phyloP scores from a whole-genome alignment of 2,113 vertebrate genomes.

The Struthio camelus region DNA sequence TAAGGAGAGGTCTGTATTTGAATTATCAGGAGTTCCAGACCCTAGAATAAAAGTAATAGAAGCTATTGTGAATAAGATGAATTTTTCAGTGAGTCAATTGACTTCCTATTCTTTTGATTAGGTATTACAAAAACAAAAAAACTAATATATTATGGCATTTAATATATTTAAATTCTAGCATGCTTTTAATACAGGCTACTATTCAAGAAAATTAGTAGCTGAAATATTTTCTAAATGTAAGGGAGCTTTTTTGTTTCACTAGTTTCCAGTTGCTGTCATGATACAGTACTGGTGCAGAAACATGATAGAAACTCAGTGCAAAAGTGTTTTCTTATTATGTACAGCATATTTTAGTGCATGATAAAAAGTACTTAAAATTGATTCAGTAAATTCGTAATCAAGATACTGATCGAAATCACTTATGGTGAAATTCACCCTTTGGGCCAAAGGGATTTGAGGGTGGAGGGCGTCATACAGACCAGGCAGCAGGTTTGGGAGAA shows the following conservation, averaged over 20 bases:
- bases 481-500: not conserved
- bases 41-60: not conserved
- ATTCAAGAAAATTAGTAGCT: not conserved
- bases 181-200: not conserved
- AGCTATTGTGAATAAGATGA: no score
- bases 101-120: not conserved
- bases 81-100: no score
- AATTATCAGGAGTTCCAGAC: not conserved
- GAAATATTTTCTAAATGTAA: not conserved
- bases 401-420: not conserved
- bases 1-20: not conserved
- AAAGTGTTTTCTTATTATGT: not conserved
- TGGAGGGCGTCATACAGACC: not conserved
- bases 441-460: not conserved
- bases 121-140: not conserved
- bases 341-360: not conserved
- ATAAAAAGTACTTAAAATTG: not conserved
- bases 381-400: not conserved
- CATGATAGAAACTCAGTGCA: not conserved
- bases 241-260: not conserved
- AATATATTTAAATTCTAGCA: not conserved
- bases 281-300: not conserved
- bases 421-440: accelerated
- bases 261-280: not conserved
- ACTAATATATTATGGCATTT: not conserved